A percentile compares a stretch with the other conserved stretches of the same genome.
Conservation (phyloP, 1,140 invertebrate genomes). For the Trypoxylus dichotomus region DNA sequence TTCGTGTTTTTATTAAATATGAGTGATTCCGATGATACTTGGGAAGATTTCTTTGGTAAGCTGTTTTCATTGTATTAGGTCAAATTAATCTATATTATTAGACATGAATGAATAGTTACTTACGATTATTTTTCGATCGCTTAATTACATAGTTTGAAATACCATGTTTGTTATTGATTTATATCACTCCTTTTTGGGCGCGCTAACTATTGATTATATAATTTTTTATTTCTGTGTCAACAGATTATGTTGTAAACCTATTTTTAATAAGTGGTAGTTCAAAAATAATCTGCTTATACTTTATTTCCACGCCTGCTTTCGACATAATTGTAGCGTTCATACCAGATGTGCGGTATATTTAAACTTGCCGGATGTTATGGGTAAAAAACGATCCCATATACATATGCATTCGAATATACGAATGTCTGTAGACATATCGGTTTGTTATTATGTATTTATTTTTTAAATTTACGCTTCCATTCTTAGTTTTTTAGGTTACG, state of each 20-base stretch:
- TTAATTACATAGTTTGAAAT: not conserved
- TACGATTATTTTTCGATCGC: not conserved
- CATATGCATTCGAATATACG: slow-evolving; percentile 8
- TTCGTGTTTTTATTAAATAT: slow-evolving; percentile 42
- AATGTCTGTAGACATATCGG: not conserved
- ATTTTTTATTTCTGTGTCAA: slow-evolving; percentile 17
- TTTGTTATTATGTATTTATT: not conserved
- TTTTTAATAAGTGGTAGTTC: not conserved
- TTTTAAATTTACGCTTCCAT: slow-evolving; percentile 11
- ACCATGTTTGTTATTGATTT: not conserved
- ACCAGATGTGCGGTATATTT: slow-evolving; percentile 21
- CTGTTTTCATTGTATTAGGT: not conserved
- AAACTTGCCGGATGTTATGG: slow-evolving; percentile 24
- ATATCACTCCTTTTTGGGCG: not conserved
- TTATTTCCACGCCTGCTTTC: not conserved
- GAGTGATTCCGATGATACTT: slow-evolving; percentile 45
- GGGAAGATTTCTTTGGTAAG: slow-evolving; percentile 49
- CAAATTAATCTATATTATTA: not conserved
- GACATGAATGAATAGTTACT: not conserved
- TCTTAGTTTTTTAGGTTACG: slow-evolving; percentile 16
- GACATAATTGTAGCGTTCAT: slow-evolving; percentile 14
- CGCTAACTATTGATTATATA: slow-evolving; percentile 1
- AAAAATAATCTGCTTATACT: slow-evolving; percentile 9
- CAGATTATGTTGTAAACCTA: not conserved
- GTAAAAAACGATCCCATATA: slow-evolving; percentile 13